Evolutionary conservation across 2,797 vertebrate species (phyloP).

Genomic region (Sebastes goodei): DNA sequence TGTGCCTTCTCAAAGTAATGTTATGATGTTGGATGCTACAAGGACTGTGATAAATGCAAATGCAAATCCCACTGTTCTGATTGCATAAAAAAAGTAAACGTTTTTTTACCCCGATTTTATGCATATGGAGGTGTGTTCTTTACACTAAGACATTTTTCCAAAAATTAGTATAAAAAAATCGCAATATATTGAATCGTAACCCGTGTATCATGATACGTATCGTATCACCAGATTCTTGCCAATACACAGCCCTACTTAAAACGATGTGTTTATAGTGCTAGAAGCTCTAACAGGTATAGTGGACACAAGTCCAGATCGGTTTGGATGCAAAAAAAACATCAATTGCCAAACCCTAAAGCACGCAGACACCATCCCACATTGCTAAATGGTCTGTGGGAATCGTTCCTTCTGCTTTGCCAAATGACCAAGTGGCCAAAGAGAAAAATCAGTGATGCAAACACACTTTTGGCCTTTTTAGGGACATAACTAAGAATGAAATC

Average conservation of each 20-base stretch:
- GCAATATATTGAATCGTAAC: too few species aligned
- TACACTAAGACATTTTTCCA: too few species aligned
- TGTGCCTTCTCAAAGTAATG: fast-evolving
- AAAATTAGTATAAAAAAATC: fast-evolving
- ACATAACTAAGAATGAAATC: background rate
- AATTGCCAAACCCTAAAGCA: background rate
- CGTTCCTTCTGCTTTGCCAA: background rate
- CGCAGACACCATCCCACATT: background rate
- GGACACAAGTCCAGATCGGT: background rate
- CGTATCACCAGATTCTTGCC: too few species aligned
- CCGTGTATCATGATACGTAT: too few species aligned
- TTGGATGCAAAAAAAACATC: background rate
- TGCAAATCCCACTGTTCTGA: too few species aligned
- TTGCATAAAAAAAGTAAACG: too few species aligned
- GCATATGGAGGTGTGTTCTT: too few species aligned
- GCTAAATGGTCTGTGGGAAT: background rate
- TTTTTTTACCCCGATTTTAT: fast-evolving
- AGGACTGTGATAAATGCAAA: too few species aligned
- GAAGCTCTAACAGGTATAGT: background rate
- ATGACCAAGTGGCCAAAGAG: background rate
- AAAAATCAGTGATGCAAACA: background rate
- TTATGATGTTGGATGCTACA: too few species aligned
- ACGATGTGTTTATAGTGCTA: background rate
- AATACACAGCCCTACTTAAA: background rate
- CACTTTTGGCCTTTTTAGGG: background rate